Conservation (phyloP, 2,888 invertebrate genomes). For the Troides helena region DNA sequence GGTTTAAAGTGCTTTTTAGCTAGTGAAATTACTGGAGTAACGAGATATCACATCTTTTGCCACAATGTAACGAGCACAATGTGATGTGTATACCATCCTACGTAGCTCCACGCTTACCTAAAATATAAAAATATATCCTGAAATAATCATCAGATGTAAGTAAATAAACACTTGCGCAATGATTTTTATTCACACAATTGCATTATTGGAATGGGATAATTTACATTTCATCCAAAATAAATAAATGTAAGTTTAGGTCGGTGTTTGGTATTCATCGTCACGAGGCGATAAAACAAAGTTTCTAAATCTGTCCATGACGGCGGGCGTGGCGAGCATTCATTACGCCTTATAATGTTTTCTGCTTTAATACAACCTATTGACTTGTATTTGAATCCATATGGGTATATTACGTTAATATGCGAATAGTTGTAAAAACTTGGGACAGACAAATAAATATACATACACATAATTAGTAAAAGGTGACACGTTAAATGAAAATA, state of each 20-base stretch:
- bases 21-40: too few relatives aligned
- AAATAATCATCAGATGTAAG: too few relatives aligned
- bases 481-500: too few relatives aligned
- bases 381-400: not conserved
- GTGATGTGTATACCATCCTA: too few relatives aligned
- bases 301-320: slow-evolving; percentile 27
- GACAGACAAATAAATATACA: not conserved
- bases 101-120: too few relatives aligned
- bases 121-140: too few relatives aligned
- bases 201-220: too few relatives aligned
- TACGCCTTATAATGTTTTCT: slow-evolving; percentile 21
- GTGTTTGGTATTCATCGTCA: slow-evolving; percentile 19
- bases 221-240: not conserved
- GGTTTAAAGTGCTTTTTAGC: too few relatives aligned
- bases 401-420: not conserved
- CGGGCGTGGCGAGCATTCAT: slow-evolving; percentile 26
- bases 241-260: slow-evolving; percentile 1
- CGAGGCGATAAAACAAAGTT: slow-evolving; percentile 25
- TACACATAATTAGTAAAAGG: too few relatives aligned
- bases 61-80: too few relatives aligned
- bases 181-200: not conserved
- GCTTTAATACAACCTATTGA: not conserved
- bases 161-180: too few relatives aligned
- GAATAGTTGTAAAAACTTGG: not conserved
- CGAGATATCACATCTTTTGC: too few relatives aligned